These are phyloP conservation scores for Plagodis dolabraria DNA, from an alignment of 2,888 invertebrate species.

Conservation along the genomic window DNA sequence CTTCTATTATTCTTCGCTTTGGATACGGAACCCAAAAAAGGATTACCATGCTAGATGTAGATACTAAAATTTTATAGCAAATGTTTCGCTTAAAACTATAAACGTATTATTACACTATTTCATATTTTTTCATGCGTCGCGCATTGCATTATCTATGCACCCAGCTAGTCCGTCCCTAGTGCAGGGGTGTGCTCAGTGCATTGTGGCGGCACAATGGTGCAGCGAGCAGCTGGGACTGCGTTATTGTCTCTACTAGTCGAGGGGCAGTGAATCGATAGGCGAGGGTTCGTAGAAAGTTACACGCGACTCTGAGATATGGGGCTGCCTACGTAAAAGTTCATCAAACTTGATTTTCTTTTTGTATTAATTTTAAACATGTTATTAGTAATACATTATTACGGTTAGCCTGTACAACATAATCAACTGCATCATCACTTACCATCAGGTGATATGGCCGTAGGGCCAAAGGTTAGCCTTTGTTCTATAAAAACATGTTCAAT, in stretches of 20 bases:
- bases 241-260: constrained; percentile 24
- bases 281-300: constrained; percentile 13
- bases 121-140: background rate
- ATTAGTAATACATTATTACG: no score
- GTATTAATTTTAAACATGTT: background rate
- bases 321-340: constrained; percentile 8
- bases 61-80: no score
- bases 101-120: no score
- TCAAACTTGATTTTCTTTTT: constrained; percentile 8
- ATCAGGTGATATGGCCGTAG: no score
- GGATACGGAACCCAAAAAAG: no score
- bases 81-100: no score
- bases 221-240: constrained; percentile 29
- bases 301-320: constrained; percentile 1
- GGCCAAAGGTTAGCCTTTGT: no score
- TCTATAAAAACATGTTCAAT: no score
- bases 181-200: constrained; percentile 33
- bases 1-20: no score
- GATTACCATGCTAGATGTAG: no score
- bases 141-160: background rate
- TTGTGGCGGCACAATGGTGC: constrained; percentile 39
- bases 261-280: constrained; percentile 26
- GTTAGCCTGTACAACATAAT: no score
- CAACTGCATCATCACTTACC: no score
- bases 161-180: constrained; percentile 12